Evolutionary conservation across 2,888 invertebrate species (phyloP).

Genomic region (Epistrophe eligans): DNA sequence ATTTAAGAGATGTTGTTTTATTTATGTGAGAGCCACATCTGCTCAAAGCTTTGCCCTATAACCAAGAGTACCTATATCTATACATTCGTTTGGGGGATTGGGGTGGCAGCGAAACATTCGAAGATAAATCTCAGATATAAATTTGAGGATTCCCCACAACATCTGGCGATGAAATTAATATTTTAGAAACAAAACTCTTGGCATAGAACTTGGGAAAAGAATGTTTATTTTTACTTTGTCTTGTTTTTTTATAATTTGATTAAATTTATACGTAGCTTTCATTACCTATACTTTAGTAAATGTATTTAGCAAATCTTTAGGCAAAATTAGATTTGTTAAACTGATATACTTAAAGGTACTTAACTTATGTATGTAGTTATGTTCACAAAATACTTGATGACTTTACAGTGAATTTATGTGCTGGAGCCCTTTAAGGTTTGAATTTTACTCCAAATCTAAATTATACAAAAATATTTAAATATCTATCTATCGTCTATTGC

Average conservation of each 20-base stretch:
- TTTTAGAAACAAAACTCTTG: slow-evolving; percentile 1
- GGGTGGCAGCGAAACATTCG: not conserved
- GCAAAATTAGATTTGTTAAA: no score
- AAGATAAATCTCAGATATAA: slow-evolving; percentile 3
- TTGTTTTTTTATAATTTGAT: not conserved
- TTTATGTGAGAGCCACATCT: not conserved
- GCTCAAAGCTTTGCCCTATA: not conserved
- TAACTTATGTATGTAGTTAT: no score
- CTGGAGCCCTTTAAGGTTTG: no score
- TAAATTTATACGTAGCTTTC: not conserved
- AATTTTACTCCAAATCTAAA: not conserved
- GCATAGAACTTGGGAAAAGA: not conserved
- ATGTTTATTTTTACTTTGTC: not conserved
- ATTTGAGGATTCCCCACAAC: slow-evolving; percentile 19
- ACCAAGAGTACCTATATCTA: not conserved
- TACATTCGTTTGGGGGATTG: not conserved
- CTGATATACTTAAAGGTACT: no score
- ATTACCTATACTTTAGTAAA: no score
- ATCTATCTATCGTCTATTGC: no score
- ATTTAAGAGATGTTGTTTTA: not conserved
- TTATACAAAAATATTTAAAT: no score
- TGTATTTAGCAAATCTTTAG: no score
- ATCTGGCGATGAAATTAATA: slow-evolving; percentile 5
- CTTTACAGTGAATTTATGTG: no score
- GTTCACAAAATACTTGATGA: no score